Evolutionary conservation across 2,888 invertebrate species (phyloP), one percentile per base, ranked within the genome.

Genomic region (Xestia c-nigrum): DNA sequence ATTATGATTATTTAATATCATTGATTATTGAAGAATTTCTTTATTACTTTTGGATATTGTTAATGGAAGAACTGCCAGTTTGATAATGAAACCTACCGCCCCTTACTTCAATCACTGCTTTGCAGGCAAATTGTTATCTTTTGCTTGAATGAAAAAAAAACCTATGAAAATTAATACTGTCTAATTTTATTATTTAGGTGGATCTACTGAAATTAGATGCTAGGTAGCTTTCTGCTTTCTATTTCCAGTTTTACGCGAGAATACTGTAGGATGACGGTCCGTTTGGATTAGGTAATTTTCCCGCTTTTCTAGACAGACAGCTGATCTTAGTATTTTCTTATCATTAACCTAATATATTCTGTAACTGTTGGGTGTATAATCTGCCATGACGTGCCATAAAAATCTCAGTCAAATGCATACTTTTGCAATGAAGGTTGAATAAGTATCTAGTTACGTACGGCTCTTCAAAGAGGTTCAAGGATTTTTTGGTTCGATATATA

Each of bases 401-500:
- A 59, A 47, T 59, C n/a, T 24, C 24, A 19, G 10, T 40, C 12
- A 43, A 43, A 50, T 74, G 31, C 16, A 24, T 72, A 5, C 16
- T 66, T 59, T 66, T 40, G 47, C 31, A 9, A 66, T 31, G 6
- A 57, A n/a, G 47, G 1, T 31, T 14, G 16, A 31, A 75, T 5
- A 40, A 24, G 4, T 52, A 43, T 1, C 1, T 43, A 9, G 38
- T 9, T 3, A 52, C 14, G 24, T 74, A 19, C 19, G 10, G 14
- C 43, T 72, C 19, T 57, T 50, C 19, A 57, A 19, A 47, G 55
- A 65, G 43, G 24, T 57, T 77, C 77, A 71, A 78, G 57, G 77
- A 47, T 65, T 57, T 57, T 59, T 59, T 65, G 16, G 72, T 72
- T 78, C 78, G 78, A 72, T 78, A 38, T 19, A 16, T 65, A 50